phyloP scores from a whole-genome alignment of 2,797 vertebrate genomes.

The Emys orbicularis region DNA sequence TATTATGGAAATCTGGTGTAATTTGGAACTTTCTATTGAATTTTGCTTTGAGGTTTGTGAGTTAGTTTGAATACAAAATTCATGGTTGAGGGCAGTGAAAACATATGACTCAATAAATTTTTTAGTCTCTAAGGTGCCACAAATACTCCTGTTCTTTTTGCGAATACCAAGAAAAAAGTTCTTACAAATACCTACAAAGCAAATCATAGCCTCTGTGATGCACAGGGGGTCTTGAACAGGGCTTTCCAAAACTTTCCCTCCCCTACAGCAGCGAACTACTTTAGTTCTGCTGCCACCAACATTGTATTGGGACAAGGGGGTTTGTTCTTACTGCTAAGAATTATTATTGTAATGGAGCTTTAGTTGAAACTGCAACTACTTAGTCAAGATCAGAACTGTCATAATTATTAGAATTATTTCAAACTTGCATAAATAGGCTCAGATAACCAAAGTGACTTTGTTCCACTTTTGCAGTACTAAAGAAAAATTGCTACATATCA shows the following conservation, averaged over 20 bases:
- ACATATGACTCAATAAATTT: neutral
- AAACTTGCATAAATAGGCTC: neutral
- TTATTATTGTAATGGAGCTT: neutral
- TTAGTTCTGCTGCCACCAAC: neutral
- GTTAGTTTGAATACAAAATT: neutral
- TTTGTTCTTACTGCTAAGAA: neutral
- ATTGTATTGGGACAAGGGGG: neutral
- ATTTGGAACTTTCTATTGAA: neutral
- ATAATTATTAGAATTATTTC: slow-evolving; percentile 7
- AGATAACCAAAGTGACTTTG: neutral
- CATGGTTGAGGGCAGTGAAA: neutral
- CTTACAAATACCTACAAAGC: slow-evolving; percentile 9
- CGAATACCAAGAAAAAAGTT: neutral
- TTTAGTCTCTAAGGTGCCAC: too few relatives aligned
- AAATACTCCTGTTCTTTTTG: too few relatives aligned
- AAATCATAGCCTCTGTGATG: neutral
- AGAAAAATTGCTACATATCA: neutral
- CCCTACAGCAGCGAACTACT: neutral
- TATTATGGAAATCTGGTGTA: neutral
- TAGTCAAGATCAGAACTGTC: neutral
- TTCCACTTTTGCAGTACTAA: neutral
- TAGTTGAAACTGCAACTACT: slow-evolving; percentile 21
- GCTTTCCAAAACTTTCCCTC: slow-evolving; percentile 22
- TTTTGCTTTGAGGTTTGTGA: neutral
- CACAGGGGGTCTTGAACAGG: neutral